Evolutionary conservation across 1,140 invertebrate genomes (phyloP).

Genomic region (Drosophila carrolli): DNA sequence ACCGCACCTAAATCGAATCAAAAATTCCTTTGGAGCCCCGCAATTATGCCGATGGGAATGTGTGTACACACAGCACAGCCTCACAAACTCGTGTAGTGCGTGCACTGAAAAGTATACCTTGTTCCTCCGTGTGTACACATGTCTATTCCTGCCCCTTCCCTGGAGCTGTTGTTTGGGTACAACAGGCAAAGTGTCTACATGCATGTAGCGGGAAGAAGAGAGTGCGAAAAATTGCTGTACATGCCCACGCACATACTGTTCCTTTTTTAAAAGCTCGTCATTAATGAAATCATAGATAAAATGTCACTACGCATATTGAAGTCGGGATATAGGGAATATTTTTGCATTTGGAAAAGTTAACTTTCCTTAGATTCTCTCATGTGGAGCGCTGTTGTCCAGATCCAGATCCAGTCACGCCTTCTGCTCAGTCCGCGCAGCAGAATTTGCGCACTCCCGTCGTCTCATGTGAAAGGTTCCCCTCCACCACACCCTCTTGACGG

Average conservation of each 20-base stretch:
- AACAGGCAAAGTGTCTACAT: slow-evolving; percentile 18
- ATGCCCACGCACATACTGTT: not conserved
- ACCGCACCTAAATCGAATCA: slow-evolving; percentile 47
- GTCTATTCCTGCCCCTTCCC: not conserved
- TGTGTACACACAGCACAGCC: slow-evolving; percentile 16
- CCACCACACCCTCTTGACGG: slow-evolving; percentile 33
- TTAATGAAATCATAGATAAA: not conserved
- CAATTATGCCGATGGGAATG: slow-evolving; percentile 21
- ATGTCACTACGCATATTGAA: not conserved
- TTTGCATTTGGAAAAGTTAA: no score
- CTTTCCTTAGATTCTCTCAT: no score
- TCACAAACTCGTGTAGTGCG: slow-evolving; percentile 12
- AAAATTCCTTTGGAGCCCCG: slow-evolving; percentile 42
- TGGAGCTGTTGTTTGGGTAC: slow-evolving; percentile 13
- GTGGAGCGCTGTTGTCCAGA: not conserved
- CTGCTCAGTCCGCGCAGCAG: slow-evolving; percentile 13
- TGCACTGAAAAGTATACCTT: slow-evolving; percentile 35
- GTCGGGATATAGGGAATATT: not conserved
- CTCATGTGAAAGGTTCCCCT: slow-evolving; percentile 27
- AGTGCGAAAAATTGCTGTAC: not conserved
- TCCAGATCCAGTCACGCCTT: slow-evolving; percentile 25
- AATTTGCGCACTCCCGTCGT: slow-evolving; percentile 21
- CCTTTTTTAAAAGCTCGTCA: not conserved
- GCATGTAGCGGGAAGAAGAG: not conserved
- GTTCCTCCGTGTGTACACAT: slow-evolving; percentile 5